Evolutionary conservation across 2,888 invertebrate species (phyloP), one percentile per base, ranked within the genome.

Genomic region (Leptinotarsa peninsularis): DNA sequence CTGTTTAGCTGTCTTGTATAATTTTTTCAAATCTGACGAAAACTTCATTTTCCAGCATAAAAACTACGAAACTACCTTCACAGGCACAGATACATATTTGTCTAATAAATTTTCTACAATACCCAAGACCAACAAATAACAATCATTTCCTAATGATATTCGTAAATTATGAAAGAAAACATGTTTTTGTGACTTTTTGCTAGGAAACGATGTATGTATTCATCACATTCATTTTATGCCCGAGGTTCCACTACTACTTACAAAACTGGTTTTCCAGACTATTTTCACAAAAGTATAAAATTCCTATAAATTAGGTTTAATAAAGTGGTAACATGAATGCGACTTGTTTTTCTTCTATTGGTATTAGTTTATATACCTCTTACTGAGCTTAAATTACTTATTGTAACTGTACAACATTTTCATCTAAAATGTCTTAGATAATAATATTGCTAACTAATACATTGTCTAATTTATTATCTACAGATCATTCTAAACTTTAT

Each of bases 391-490:
- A 72, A 71, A 56, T 58, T 69, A 67, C 43, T 79, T 78, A 79
- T 79, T 79, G 78, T 79, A 79, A 74, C 78, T 82, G 81, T 82
- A 81, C 83, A 82, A 77, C 76, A 78, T 76, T 73, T 70, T 73
- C 69, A 58, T 69, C 72, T 78, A 76, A 70, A 49, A 17, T 68
- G 14, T 54, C 23, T 50, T 60, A 71, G 33, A 63, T 78, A 72
- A 75, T 78, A 81, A 78, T 82, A 83, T 83, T 84, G 84, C 84
- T 83, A 83, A 81, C 80, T 80, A 84, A 84, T 84, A 85, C 85
- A 75, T 78, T 79, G 71, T 79, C 77, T 80, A 76, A 58, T 50
- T 70, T 71, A 63, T 69, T 77, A 76, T 75, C 76, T 79, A 79
- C 79, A 79, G 54, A 56, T 73, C 68, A 52, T 50, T 43, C 33